phyloP scores from a whole-genome alignment of 1,140 invertebrate species.

The Chrysoperla carnea region DNA sequence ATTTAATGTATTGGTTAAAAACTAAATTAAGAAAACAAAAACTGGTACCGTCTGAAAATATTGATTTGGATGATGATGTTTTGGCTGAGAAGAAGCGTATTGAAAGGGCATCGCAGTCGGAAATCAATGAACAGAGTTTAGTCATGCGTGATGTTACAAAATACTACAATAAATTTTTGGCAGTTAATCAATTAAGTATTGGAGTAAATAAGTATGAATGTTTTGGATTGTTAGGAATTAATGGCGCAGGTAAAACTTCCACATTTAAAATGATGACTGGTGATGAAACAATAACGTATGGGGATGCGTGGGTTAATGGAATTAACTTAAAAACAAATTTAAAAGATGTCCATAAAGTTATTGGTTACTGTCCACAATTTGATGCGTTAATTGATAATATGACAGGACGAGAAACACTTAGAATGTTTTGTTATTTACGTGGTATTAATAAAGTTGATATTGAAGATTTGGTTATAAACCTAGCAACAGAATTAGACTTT shows the following conservation, averaged over 20 bases:
- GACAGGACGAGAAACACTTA: slow-evolving; percentile 60
- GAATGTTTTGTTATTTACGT: slow-evolving; percentile 53
- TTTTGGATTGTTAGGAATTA: slow-evolving; percentile 78
- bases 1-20: slow-evolving; percentile 13
- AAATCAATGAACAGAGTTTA: slow-evolving; percentile 19
- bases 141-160: slow-evolving; percentile 40
- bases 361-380: slow-evolving; percentile 73
- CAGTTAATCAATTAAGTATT: slow-evolving; percentile 55
- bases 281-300: slow-evolving; percentile 35
- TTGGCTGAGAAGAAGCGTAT: slow-evolving; percentile 22
- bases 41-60: slow-evolving; percentile 4
- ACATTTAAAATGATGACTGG: slow-evolving; percentile 85
- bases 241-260: slow-evolving; percentile 62
- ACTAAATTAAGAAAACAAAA: slow-evolving; percentile 5
- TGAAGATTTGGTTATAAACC: slow-evolving; percentile 15
- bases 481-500: slow-evolving; percentile 28
- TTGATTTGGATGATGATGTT: slow-evolving; percentile 26
- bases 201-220: slow-evolving; percentile 48
- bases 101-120: slow-evolving; percentile 7
- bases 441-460: slow-evolving; percentile 37
- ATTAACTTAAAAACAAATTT: slow-evolving; percentile 30
- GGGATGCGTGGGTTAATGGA: slow-evolving; percentile 19
- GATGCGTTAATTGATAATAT: slow-evolving; percentile 67
- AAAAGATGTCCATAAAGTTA: slow-evolving; percentile 33
- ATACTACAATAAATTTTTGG: slow-evolving; percentile 44